phyloP scores from a whole-genome alignment of 2,888 invertebrate genomes.

The Chydorus sphaericus region DNA sequence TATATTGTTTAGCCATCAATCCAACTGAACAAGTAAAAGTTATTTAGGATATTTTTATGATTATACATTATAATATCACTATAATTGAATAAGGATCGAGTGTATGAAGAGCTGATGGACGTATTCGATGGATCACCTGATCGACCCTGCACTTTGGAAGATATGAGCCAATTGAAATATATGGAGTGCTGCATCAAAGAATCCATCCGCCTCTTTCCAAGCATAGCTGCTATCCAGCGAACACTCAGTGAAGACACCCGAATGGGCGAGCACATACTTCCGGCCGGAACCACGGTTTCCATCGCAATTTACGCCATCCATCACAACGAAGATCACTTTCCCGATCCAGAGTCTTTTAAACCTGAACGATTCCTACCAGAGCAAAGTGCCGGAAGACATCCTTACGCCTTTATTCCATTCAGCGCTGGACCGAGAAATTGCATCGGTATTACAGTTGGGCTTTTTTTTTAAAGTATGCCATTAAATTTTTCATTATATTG shows the following conservation, averaged over 20 bases:
- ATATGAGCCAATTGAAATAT: slow-evolving; percentile 20
- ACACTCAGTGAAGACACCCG: too few relatives aligned
- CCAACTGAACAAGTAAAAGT: slow-evolving; percentile 34
- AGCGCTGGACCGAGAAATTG: slow-evolving; percentile 18
- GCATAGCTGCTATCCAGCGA: too few relatives aligned
- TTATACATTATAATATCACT: too few relatives aligned
- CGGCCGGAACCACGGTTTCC: not conserved
- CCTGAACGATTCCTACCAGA: slow-evolving; percentile 19
- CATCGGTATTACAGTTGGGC: not conserved
- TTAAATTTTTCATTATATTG: too few relatives aligned
- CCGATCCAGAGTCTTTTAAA: slow-evolving; percentile 18
- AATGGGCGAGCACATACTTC: not conserved
- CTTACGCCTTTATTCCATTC: slow-evolving; percentile 22
- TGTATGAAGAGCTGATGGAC: slow-evolving; percentile 30
- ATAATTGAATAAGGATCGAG: slow-evolving; percentile 21
- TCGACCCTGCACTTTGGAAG: slow-evolving; percentile 28
- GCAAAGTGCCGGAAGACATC: slow-evolving; percentile 16
- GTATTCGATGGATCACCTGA: slow-evolving; percentile 28
- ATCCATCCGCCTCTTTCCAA: slow-evolving; percentile 17
- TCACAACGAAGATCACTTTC: slow-evolving; percentile 16
- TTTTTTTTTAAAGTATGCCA: too few relatives aligned
- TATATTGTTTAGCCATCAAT: slow-evolving; percentile 36
- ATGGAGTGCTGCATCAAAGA: slow-evolving; percentile 20
- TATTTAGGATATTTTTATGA: not conserved
- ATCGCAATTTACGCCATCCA: slow-evolving; percentile 10